phyloP scores from a whole-genome alignment of 1,140 invertebrate species.

The Ceratoteleas bidentatus region DNA sequence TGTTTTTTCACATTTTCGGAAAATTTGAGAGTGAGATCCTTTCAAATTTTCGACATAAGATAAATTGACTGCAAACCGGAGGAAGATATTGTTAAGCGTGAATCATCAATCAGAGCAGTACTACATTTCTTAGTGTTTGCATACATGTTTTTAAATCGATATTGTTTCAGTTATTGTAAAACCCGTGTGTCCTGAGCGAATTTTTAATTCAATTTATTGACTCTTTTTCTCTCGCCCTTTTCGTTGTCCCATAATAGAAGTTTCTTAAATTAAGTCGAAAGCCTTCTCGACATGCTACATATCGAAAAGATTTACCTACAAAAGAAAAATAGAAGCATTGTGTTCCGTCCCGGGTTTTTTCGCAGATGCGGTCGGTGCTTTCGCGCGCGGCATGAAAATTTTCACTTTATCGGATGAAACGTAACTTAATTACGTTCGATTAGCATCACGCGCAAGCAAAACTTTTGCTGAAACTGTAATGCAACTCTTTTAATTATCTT shows the following conservation, averaged over 20 bases:
- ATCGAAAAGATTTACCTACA: slow-evolving; percentile 20
- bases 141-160: too few species aligned
- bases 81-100: too few species aligned
- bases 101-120: too few species aligned
- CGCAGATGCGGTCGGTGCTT: not conserved
- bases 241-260: slow-evolving; percentile 39
- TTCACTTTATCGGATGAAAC: slow-evolving; percentile 55
- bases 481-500: slow-evolving; percentile 58
- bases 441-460: slow-evolving; percentile 40
- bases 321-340: slow-evolving; percentile 17
- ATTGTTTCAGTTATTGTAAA: too few species aligned
- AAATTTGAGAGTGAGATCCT: too few species aligned
- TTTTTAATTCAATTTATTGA: slow-evolving; percentile 45
- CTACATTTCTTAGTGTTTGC: too few species aligned
- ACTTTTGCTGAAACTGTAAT: slow-evolving; percentile 46
- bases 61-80: too few species aligned
- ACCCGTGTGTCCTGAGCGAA: too few species aligned
- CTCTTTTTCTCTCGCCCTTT: slow-evolving; percentile 32
- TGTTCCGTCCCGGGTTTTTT: slow-evolving; percentile 7
- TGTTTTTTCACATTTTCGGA: too few species aligned
- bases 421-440: slow-evolving; percentile 62
- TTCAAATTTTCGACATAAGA: too few species aligned
- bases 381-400: slow-evolving; percentile 32
- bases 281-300: slow-evolving; percentile 23
- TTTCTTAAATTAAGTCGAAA: slow-evolving; percentile 59